Evolutionary conservation across 1,140 invertebrate species (phyloP).

Genomic region (silkworm (Bombyx mori)): DNA sequence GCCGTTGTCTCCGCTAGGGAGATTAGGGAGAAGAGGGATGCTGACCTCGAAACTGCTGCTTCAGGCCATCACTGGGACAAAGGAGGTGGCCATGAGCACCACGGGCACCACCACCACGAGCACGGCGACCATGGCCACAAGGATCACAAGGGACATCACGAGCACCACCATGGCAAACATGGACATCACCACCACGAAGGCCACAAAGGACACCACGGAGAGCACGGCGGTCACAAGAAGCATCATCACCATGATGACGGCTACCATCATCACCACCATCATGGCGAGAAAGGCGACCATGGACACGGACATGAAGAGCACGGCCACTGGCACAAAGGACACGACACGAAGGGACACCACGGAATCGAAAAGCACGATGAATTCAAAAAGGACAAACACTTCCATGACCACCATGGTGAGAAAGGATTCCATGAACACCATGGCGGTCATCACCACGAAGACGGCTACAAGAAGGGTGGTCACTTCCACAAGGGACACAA

Average conservation of each 20-base stretch:
- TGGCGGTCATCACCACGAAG: constrained; percentile 75
- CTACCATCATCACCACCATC: constrained; percentile 76
- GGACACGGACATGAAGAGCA: constrained; percentile 74
- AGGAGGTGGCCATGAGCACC: constrained; percentile 67
- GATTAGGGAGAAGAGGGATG: constrained; percentile 51
- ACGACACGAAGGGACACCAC: constrained; percentile 83
- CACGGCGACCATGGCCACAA: constrained; percentile 73
- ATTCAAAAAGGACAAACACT: constrained; percentile 70
- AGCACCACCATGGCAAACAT: constrained; percentile 75
- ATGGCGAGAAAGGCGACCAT: constrained; percentile 80
- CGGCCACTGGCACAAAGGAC: constrained; percentile 80
- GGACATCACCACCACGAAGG: constrained; percentile 80
- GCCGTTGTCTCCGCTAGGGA: constrained; percentile 36
- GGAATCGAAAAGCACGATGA: constrained; percentile 80
- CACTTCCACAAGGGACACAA: constrained; percentile 78
- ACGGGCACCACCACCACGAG: constrained; percentile 71
- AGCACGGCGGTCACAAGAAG: constrained; percentile 81
- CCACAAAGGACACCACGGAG: constrained; percentile 78
- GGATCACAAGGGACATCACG: constrained; percentile 73
- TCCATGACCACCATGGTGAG: constrained; percentile 84
- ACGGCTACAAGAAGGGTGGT: constrained; percentile 76
- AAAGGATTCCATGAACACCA: constrained; percentile 78
- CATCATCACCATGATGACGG: constrained; percentile 78
- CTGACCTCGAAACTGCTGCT: constrained; percentile 70
- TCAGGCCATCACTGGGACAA: constrained; percentile 68